These are phyloP conservation scores for Heliconius aoede DNA, from an alignment of 2,888 invertebrate species.

Conservation along the genomic window DNA sequence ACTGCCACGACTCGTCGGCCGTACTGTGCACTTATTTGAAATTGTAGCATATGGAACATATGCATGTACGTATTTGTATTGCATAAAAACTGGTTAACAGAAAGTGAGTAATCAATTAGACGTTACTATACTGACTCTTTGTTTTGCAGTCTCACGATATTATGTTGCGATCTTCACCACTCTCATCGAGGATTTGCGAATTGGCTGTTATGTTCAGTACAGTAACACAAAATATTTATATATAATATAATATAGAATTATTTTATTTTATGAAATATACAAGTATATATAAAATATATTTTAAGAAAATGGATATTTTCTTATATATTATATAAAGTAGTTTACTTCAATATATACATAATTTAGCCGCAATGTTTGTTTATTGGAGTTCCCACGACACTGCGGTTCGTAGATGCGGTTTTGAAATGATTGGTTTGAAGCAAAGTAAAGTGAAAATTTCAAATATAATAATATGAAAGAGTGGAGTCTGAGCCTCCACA, in stretches of 20 bases:
- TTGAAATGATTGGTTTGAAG: slow-evolving; percentile 4
- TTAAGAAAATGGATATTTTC: not conserved
- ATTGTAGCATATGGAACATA: slow-evolving; percentile 33
- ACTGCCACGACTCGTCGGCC: too few relatives aligned
- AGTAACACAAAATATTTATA: not conserved
- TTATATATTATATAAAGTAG: not conserved
- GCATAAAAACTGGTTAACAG: slow-evolving; percentile 56
- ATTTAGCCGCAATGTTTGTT: not conserved
- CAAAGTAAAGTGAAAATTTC: slow-evolving; percentile 8
- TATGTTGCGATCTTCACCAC: slow-evolving; percentile 63
- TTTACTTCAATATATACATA: not conserved
- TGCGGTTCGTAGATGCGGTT: slow-evolving; percentile 14
- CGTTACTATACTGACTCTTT: slow-evolving; percentile 58
- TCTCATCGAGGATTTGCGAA: slow-evolving; percentile 45
- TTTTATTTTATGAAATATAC: too few relatives aligned
- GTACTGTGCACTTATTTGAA: not conserved
- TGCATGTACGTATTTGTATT: slow-evolving; percentile 21
- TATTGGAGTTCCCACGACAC: slow-evolving; percentile 7
- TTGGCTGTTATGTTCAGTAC: slow-evolving; percentile 28
- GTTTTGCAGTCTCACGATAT: slow-evolving; percentile 64
- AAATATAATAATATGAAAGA: not conserved
- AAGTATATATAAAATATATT: not conserved
- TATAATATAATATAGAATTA: not conserved
- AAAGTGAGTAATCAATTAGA: slow-evolving; percentile 72
- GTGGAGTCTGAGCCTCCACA: not conserved